Conservation (phyloP, 2,888 invertebrate species). For the Melikaiella ostensackeni region DNA sequence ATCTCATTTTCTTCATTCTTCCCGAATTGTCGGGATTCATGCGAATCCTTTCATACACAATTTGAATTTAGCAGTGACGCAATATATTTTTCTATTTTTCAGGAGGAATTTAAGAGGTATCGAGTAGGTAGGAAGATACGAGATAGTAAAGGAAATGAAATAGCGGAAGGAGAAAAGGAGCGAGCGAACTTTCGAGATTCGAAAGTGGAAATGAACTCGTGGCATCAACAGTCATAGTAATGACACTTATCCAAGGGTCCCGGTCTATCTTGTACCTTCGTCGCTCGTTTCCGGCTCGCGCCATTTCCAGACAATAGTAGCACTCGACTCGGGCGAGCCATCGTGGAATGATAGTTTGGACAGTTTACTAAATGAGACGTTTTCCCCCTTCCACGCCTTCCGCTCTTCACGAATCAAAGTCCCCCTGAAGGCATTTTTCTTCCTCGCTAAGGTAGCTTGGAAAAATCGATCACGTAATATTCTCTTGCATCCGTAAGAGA, state of each 20-base stretch:
- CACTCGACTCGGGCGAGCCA: conserved; percentile 64
- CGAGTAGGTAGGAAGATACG: background rate
- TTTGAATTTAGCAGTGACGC: background rate
- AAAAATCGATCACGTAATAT: conserved; percentile 29
- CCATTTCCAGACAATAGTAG: conserved; percentile 70
- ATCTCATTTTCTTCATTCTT: background rate
- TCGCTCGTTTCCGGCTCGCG: conserved; percentile 53
- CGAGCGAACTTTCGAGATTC: conserved; percentile 10
- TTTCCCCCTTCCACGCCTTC: conserved; percentile 21
- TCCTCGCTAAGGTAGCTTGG: background rate
- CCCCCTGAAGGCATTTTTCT: conserved; percentile 16
- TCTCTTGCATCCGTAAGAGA: conserved; percentile 5
- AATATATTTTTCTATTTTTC: background rate
- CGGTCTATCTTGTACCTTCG: conserved; percentile 41
- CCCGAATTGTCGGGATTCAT: background rate
- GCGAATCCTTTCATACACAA: background rate
- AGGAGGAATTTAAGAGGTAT: background rate
- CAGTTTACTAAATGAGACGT: conserved; percentile 69
- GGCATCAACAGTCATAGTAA: conserved; percentile 53
- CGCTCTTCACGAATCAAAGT: conserved; percentile 11
- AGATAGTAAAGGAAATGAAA: conserved; percentile 29
- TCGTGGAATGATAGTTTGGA: conserved; percentile 67
- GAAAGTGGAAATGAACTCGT: conserved; percentile 51
- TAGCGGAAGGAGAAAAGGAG: background rate
- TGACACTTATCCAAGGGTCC: conserved; percentile 47